These are phyloP conservation scores for Mormyrops boulengeri DNA, from an alignment of 2,797 vertebrate species.

Conservation along the genomic window DNA sequence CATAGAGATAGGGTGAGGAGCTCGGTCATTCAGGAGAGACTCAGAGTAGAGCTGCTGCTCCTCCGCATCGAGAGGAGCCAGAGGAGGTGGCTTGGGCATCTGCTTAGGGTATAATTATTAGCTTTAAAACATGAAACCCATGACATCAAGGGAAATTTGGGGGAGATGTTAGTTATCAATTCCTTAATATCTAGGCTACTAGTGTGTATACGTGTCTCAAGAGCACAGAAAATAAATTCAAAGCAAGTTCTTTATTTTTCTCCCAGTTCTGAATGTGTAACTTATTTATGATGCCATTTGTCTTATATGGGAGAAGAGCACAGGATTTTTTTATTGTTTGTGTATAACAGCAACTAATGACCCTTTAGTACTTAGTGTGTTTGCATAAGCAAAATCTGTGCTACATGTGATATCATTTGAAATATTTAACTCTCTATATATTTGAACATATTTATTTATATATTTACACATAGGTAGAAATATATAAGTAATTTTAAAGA, in stretches of 20 bases:
- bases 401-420: not conserved
- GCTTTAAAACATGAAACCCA: not conserved
- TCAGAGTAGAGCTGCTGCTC: too few species aligned
- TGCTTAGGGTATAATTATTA: not conserved
- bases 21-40: too few species aligned
- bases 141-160: not conserved
- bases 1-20: too few species aligned
- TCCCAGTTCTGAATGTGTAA: not conserved
- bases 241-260: not conserved
- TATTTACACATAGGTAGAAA: not conserved
- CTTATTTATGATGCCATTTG: not conserved
- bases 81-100: too few species aligned
- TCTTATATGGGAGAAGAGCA: not conserved
- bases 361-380: not conserved
- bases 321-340: not conserved
- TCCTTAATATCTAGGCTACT: not conserved
- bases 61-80: too few species aligned
- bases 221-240: not conserved
- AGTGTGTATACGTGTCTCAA: not conserved
- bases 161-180: not conserved
- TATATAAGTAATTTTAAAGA: not conserved
- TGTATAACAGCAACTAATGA: not conserved
- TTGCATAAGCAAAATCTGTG: not conserved
- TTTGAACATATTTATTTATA: not conserved
- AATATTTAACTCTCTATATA: not conserved